Percentiles rank a stretch among this genome's conserved stretches.
Evolutionary conservation across 2,888 invertebrate genomes (phyloP).

Genomic region (Listrodromus nycthemerus): DNA sequence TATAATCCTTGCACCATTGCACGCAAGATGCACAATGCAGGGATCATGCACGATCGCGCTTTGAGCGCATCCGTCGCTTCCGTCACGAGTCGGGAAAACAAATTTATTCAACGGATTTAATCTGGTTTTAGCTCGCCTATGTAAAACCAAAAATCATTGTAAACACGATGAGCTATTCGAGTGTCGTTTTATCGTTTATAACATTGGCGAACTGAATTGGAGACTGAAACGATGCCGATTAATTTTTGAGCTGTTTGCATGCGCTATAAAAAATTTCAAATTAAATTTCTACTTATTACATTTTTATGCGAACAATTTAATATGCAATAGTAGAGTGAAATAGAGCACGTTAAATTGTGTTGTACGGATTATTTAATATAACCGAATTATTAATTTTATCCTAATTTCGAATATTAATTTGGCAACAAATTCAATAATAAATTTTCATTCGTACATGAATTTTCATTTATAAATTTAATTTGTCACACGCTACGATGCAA

Average conservation of each 20-base stretch:
- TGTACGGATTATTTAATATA: too few species aligned
- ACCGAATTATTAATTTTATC: too few species aligned
- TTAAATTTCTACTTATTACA: too few species aligned
- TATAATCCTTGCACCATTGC: conserved; percentile 75
- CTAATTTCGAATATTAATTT: too few species aligned
- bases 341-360: too few species aligned
- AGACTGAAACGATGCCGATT: too few species aligned
- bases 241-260: too few species aligned
- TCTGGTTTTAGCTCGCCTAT: neutral
- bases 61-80: conserved; percentile 36
- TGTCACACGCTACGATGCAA: neutral
- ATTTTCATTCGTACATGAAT: too few species aligned
- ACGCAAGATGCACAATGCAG: conserved; percentile 63
- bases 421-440: neutral
- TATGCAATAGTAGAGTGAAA: too few species aligned
- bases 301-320: too few species aligned
- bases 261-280: too few species aligned
- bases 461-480: neutral
- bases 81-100: conserved; percentile 18
- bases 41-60: conserved; percentile 58
- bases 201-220: neutral
- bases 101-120: conserved; percentile 8
- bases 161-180: neutral
- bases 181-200: neutral
- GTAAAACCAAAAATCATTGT: conserved; percentile 2